Evolutionary conservation across 2,113 vertebrate genomes (phyloP).

Genomic region (Megaceryle torquata): DNA sequence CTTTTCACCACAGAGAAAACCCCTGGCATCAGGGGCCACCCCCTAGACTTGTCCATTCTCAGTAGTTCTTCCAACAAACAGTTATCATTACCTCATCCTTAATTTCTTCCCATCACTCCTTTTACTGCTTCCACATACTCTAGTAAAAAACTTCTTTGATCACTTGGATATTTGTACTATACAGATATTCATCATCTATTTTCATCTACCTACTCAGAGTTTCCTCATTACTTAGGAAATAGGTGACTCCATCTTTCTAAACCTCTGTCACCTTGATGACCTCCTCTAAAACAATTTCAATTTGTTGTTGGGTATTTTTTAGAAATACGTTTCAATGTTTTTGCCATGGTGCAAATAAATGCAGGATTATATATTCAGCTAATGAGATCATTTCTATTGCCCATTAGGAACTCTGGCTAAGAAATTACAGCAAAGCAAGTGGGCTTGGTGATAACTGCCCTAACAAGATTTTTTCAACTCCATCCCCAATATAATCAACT

Average conservation of each 20-base stretch:
- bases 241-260: not conserved
- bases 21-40: not conserved
- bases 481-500: not conserved
- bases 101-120: not conserved
- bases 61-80: not conserved
- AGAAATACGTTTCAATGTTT: not conserved
- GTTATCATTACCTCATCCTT: not conserved
- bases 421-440: not conserved
- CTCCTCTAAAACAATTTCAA: not conserved
- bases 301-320: not conserved
- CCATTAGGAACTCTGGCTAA: not conserved
- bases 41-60: not conserved
- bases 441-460: not conserved
- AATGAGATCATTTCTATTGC: not conserved
- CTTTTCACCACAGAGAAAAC: not conserved
- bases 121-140: not conserved
- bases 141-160: not conserved
- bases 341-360: not conserved
- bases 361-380: not conserved
- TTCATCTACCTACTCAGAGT: not conserved
- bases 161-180: not conserved
- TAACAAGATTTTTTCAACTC: not conserved
- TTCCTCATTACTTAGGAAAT: not conserved
- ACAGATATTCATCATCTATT: not conserved
- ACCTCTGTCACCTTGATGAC: not conserved